These are phyloP conservation scores for Cordilura impudica DNA, from an alignment of 2,888 invertebrate species.

Conservation along the genomic window DNA sequence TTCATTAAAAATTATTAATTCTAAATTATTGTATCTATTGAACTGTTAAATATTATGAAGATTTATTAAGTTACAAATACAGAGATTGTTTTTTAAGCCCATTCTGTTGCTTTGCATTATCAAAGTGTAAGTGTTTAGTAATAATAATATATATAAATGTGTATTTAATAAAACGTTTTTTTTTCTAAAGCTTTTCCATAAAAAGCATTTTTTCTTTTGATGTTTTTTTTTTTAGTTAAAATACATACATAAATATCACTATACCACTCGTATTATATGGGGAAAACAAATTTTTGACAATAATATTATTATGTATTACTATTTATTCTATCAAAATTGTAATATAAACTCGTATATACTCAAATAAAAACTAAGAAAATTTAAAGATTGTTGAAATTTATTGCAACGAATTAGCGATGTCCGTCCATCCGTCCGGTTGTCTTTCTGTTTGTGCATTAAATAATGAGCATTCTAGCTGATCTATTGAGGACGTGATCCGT, in stretches of 20 bases:
- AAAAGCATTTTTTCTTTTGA: conserved; percentile 12
- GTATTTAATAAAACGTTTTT: conserved; percentile 8
- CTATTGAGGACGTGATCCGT: too few species aligned
- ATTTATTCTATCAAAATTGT: conserved; percentile 40
- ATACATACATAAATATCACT: conserved; percentile 19
- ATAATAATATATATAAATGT: conserved; percentile 8
- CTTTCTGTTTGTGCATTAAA: too few species aligned
- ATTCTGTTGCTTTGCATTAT: conserved; percentile 26
- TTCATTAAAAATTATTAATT: conserved; percentile 15
- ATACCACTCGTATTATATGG: conserved; percentile 51
- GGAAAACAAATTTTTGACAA: conserved; percentile 63
- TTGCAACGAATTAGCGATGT: too few species aligned
- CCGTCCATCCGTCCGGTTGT: too few species aligned
- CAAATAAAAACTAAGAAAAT: too few species aligned
- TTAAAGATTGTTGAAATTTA: too few species aligned
- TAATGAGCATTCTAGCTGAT: too few species aligned
- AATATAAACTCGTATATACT: conserved; percentile 46
- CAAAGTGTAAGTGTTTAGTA: conserved; percentile 2
- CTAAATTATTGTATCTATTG: not conserved
- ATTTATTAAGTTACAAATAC: conserved; percentile 18
- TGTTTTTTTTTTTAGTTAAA: conserved; percentile 20
- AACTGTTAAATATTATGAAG: conserved; percentile 24
- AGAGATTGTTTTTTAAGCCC: not conserved
- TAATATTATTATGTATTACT: conserved; percentile 58
- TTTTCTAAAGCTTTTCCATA: conserved; percentile 27